Percentiles rank a stretch among this genome's conserved stretches.
These are phyloP conservation scores for Naja naja DNA, from an alignment of 2,113 vertebrate genomes.

Conservation along the genomic window DNA sequence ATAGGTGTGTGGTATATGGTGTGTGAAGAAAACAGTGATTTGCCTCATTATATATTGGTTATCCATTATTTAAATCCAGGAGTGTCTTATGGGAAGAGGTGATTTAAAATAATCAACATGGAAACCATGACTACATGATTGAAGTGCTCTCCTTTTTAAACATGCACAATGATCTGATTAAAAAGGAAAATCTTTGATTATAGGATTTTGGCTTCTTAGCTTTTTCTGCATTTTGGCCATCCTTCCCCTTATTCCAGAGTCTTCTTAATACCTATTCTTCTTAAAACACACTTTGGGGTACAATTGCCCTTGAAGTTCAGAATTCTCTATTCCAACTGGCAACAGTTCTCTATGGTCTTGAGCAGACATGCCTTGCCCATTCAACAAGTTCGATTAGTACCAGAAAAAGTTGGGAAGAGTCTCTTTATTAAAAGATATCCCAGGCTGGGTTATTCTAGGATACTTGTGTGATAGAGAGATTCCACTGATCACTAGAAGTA, in stretches of 20 bases:
- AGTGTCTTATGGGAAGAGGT: no score
- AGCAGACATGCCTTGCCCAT: background rate
- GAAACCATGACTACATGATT: no score
- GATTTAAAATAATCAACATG: no score
- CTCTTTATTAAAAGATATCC: background rate
- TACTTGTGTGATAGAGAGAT: background rate
- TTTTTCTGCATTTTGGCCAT: background rate
- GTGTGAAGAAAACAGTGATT: background rate
- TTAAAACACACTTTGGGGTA: background rate
- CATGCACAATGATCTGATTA: background rate
- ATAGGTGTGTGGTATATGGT: background rate
- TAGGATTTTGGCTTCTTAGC: background rate
- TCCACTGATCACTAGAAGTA: background rate
- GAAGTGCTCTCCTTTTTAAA: no score
- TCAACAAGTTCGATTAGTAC: background rate
- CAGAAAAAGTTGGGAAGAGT: background rate
- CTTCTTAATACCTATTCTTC: background rate
- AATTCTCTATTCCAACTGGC: background rate
- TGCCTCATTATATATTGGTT: background rate
- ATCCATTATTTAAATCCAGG: background rate
- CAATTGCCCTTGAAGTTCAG: background rate
- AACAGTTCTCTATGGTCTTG: background rate
- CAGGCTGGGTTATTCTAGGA: no score
- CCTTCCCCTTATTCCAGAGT: background rate
- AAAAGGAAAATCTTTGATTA: background rate